Base-by-base conservation (phyloP, 2,797 vertebrate species). In the Falco biarmicus region DNA sequence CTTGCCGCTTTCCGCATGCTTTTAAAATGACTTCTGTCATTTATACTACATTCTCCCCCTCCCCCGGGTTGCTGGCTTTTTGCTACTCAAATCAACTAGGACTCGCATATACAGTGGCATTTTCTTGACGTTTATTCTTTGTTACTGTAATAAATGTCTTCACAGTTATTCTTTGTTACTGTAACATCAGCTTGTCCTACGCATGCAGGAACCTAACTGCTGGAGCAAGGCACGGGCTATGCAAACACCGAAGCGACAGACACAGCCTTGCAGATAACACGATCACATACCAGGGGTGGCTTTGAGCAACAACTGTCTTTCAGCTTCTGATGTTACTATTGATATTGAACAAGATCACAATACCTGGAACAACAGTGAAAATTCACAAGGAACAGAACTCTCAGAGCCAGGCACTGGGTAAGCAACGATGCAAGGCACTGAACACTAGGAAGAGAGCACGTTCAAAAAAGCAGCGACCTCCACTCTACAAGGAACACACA, bases 41-140 rank as follows among this genome's bases (percentile, higher is more conserved):
- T 13, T 5, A 34, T 10, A 50, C 13, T 15, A 32, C 3, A 8
- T 3, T 15, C 41, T 43, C 15, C 15, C 41, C 41, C 41, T 15
- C 41, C 41, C 41, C 41, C 15, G 22, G 12, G 69, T 21, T 12
- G 5, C 56, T 79, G 76, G 8, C n/a, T 47, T 15, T 12, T 24
- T 47, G 68, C 70, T 54, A 20, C 60, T 15, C 26, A 15, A 4
- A 5, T 4, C 51, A 56, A 8, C 8, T 2, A 2, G 45, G 64
- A 3, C 13, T 31, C 60, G 41, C 21, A 14, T 3, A 0, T 1
- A 17, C 8, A 3, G 3, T 3, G 37, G 24, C 0, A 2, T 4
- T 53, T 71, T 24, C 45, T 13, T 19, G 61, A 28, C 53, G 43
- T 75, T 20, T 25, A 24, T 8, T 54, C 48, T 18, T 45, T 45